Evolutionary conservation across 1,140 invertebrate genomes (phyloP).

Genomic region (Doryteuthis pealeii): DNA sequence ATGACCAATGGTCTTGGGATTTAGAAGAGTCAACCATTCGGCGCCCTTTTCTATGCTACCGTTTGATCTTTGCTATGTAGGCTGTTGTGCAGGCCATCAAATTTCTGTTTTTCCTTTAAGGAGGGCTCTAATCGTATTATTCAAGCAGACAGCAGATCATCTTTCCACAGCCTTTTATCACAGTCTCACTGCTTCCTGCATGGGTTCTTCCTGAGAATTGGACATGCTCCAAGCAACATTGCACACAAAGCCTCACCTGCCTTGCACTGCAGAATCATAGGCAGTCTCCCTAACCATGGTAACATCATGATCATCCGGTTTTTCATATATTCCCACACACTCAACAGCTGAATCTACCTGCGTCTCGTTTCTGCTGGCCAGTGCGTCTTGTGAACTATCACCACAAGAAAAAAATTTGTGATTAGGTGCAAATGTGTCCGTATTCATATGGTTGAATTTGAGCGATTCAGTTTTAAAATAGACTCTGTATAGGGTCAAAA

Average conservation of each 20-base stretch:
- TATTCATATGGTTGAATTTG: neutral
- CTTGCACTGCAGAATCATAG: neutral
- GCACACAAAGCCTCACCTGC: neutral
- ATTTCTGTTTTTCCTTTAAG: too few relatives aligned
- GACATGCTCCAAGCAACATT: neutral
- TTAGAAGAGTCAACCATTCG: too few relatives aligned
- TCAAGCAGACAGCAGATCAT: neutral
- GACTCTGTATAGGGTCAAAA: neutral
- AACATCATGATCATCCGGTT: neutral
- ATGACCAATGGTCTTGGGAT: too few relatives aligned
- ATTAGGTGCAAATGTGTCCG: neutral
- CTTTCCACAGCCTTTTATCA: neutral
- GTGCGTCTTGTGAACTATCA: neutral
- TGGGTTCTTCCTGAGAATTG: slow-evolving; percentile 7
- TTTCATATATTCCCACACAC: neutral
- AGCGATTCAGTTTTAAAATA: neutral
- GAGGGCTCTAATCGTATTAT: neutral
- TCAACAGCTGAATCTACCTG: neutral
- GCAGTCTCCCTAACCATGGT: neutral
- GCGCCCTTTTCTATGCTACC: too few relatives aligned
- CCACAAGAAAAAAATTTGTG: neutral
- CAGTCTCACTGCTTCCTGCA: neutral
- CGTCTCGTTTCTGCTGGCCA: neutral
- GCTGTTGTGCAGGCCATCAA: too few relatives aligned
- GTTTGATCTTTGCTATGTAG: too few relatives aligned